Percentiles rank a stretch among this genome's conserved stretches.
Conservation (phyloP, 2,113 vertebrate genomes). For the Hypomesus transpacificus region DNA sequence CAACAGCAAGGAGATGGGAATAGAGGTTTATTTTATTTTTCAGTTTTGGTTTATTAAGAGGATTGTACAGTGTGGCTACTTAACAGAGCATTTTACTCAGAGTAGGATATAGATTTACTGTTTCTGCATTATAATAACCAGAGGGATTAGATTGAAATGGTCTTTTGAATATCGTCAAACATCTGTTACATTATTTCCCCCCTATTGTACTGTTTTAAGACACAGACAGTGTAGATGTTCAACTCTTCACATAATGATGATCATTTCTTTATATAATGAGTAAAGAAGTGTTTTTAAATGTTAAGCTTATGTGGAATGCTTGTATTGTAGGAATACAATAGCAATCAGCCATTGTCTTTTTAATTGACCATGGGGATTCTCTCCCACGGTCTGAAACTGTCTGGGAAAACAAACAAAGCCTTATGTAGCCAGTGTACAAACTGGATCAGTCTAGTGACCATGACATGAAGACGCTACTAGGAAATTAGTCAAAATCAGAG, state of each 20-base stretch:
- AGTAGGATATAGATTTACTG: constrained; percentile 33
- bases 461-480: not conserved
- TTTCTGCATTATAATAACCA: constrained; percentile 44
- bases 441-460: not conserved
- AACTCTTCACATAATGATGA: constrained; percentile 45
- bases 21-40: constrained; percentile 49
- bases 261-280: constrained; percentile 22
- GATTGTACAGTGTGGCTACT: constrained; percentile 58
- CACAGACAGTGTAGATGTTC: constrained; percentile 41
- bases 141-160: constrained; percentile 43
- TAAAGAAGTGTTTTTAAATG: not conserved
- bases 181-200: constrained; percentile 1
- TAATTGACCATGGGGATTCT: constrained; percentile 43
- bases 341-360: constrained; percentile 56
- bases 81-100: constrained; percentile 39
- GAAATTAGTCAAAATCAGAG: too few relatives aligned
- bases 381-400: constrained; percentile 55
- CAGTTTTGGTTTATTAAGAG: constrained; percentile 53
- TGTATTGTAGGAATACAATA: constrained; percentile 48
- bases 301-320: constrained; percentile 16
- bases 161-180: not conserved
- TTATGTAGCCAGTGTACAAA: not conserved
- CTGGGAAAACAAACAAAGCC: constrained; percentile 21
- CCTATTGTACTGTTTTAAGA: not conserved
- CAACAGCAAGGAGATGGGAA: constrained; percentile 41